Evolutionary conservation across 2,797 vertebrate species (phyloP).

Genomic region (Microcaecilia unicolor): DNA sequence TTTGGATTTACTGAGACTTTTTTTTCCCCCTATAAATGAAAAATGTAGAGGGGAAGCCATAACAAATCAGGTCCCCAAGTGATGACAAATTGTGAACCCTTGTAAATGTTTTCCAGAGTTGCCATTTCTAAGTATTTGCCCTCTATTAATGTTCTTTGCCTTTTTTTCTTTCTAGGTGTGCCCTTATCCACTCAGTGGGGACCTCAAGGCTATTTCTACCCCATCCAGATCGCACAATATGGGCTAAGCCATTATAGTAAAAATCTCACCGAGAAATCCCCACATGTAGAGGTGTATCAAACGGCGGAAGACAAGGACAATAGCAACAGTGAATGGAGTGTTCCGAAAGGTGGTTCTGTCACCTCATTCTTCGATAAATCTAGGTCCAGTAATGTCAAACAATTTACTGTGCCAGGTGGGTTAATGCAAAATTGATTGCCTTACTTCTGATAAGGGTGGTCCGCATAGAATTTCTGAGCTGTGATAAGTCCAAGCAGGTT

Average conservation of each 20-base stretch:
- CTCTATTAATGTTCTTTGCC: neutral
- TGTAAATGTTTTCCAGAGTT: no score
- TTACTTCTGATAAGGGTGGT: no score
- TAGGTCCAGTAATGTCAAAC: slow-evolving; percentile 65
- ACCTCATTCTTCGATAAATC: slow-evolving; percentile 65
- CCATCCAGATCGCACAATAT: slow-evolving; percentile 96
- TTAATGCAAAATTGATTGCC: no score
- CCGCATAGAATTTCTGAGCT: no score
- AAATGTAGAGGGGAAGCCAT: no score
- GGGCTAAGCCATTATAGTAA: slow-evolving; percentile 97
- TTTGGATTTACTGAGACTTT: no score
- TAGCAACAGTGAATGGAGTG: slow-evolving; percentile 55
- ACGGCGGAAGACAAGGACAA: slow-evolving; percentile 52
- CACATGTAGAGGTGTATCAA: slow-evolving; percentile 82
- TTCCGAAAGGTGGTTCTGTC: slow-evolving; percentile 77
- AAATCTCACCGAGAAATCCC: slow-evolving; percentile 88
- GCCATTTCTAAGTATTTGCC: no score
- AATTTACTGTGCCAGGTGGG: slow-evolving; percentile 81
- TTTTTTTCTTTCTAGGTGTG: slow-evolving; percentile 61
- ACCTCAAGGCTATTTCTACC: slow-evolving; percentile 97
- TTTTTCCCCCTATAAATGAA: no score
- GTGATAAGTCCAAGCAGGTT: no score
- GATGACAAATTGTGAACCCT: no score
- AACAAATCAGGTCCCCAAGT: no score
- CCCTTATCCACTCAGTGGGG: slow-evolving; percentile 97